phyloP scores from a whole-genome alignment of 2,797 vertebrate genomes.

The Rhyacichthys aspro region DNA sequence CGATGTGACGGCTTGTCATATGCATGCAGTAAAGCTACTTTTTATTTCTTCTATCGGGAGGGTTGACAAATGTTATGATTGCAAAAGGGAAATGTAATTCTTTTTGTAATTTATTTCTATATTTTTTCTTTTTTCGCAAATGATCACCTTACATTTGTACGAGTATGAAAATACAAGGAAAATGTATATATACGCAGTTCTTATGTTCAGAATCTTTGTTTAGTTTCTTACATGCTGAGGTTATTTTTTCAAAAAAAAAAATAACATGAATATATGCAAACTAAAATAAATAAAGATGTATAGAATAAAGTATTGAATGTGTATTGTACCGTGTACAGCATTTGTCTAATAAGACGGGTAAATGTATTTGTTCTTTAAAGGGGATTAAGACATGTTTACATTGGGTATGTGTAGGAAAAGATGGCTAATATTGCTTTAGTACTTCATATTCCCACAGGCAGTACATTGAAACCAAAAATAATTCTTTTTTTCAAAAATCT shows the following conservation, averaged over 20 bases:
- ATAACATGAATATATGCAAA: conserved; percentile 90
- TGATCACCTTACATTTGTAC: conserved; percentile 93
- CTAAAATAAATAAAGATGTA: conserved; percentile 80
- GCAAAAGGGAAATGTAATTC: conserved; percentile 64
- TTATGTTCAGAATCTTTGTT: conserved; percentile 89
- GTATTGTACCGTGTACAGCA: conserved; percentile 82
- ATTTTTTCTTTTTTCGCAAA: conserved; percentile 72
- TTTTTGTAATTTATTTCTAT: conserved; percentile 76
- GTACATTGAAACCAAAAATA: conserved; percentile 65
- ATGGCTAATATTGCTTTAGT: conserved; percentile 41
- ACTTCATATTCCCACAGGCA: conserved; percentile 28
- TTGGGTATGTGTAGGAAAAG: conserved; percentile 60
- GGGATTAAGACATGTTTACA: conserved; percentile 71
- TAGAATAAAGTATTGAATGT: conserved; percentile 85
- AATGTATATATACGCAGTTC: conserved; percentile 78
- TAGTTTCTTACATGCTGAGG: conserved; percentile 90
- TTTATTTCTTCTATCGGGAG: conserved; percentile 34
- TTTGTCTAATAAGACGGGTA: conserved; percentile 76
- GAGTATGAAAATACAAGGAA: conserved; percentile 88
- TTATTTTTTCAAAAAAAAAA: conserved; percentile 94
- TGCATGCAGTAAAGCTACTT: conserved; percentile 46
- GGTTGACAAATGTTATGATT: conserved; percentile 51
- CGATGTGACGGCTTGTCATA: conserved; percentile 54
- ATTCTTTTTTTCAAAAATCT: too few species aligned
- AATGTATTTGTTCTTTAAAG: conserved; percentile 65